A percentile compares a stretch with the other conserved stretches of the same genome.
Conservation (phyloP, 2,113 vertebrate genomes). For the Amphiprion ocellaris region DNA sequence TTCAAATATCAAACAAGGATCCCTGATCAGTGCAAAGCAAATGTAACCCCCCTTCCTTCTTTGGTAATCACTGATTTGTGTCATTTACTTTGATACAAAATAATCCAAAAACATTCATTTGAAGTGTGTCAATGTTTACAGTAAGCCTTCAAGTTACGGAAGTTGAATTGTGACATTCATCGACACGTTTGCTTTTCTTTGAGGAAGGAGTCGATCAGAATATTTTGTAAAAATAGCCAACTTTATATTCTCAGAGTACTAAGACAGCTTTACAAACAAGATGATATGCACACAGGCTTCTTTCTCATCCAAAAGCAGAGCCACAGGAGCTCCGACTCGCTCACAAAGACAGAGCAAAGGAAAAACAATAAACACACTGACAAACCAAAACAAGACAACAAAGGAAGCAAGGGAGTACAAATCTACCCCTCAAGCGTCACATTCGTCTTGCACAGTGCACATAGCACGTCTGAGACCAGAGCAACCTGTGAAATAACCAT, state of each 20-base stretch:
- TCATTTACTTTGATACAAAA: too few species aligned
- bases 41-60: too few species aligned
- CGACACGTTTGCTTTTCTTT: too few species aligned
- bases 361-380: constrained; percentile 77
- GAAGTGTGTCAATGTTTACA: too few species aligned
- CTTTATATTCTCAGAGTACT: constrained; percentile 89
- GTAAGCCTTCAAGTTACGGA: too few species aligned
- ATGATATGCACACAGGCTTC: constrained; percentile 94
- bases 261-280: constrained; percentile 96
- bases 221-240: constrained; percentile 87
- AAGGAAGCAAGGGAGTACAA: constrained; percentile 74
- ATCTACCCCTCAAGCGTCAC: constrained; percentile 73
- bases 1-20: too few species aligned
- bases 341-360: constrained; percentile 44
- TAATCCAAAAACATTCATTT: too few species aligned
- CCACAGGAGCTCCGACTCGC: constrained; percentile 25
- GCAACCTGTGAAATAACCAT: constrained; percentile 69
- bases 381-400: constrained; percentile 66
- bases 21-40: too few species aligned
- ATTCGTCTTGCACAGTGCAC: constrained; percentile 60
- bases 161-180: too few species aligned
- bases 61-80: too few species aligned
- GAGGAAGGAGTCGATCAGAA: constrained; percentile 49
- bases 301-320: constrained; percentile 69
- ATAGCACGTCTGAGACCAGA: constrained; percentile 87